Percentiles rank a stretch among this genome's conserved stretches.
phyloP scores from a whole-genome alignment of 2,888 invertebrate genomes.

The Nipponacmea schrenckii region DNA sequence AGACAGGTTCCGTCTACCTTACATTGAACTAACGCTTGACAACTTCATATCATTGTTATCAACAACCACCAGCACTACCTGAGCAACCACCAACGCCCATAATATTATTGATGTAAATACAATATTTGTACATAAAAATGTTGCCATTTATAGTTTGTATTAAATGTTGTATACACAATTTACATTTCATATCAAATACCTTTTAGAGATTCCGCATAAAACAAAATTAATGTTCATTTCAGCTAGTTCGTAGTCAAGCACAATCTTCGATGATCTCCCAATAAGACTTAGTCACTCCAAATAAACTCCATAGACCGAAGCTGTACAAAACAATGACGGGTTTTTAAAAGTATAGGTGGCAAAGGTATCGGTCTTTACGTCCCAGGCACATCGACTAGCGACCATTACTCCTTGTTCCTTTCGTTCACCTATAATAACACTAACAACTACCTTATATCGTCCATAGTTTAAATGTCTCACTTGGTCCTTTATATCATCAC shows the following conservation, averaged over 20 bases:
- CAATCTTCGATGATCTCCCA: no score
- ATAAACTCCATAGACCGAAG: slow-evolving; percentile 50
- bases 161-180: not conserved
- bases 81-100: no score
- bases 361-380: slow-evolving; percentile 44
- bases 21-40: no score
- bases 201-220: no score
- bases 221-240: no score
- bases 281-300: slow-evolving; percentile 33
- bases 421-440: slow-evolving; percentile 45
- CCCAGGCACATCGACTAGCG: slow-evolving; percentile 49
- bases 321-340: slow-evolving; percentile 43
- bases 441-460: slow-evolving; percentile 49
- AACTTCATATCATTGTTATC: no score
- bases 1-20: no score
- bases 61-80: no score
- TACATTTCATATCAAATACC: no score
- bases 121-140: not conserved
- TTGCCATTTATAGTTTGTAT: not conserved
- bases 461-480: slow-evolving; percentile 45
- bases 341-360: slow-evolving; percentile 46
- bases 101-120: not conserved
- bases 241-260: no score
- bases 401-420: slow-evolving; percentile 44
- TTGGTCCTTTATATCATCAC: slow-evolving; percentile 52